Evolutionary conservation across 2,888 invertebrate species (phyloP).

Genomic region (Aphrophora alni): DNA sequence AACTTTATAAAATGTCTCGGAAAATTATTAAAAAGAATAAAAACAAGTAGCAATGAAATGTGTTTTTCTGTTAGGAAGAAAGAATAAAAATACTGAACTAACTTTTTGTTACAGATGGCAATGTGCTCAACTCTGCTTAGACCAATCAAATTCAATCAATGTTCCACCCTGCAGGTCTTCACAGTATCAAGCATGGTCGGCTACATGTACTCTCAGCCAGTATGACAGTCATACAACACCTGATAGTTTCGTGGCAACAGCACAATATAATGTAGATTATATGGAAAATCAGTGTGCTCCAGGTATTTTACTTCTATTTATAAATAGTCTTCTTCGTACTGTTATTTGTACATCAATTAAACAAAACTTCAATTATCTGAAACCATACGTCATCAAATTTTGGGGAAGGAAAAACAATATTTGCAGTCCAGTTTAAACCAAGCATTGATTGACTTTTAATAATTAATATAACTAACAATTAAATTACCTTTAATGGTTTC

Average conservation of each 20-base stretch:
- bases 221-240: conserved; percentile 78
- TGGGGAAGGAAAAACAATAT: no score
- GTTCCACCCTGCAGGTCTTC: conserved; percentile 61
- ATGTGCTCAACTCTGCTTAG: conserved; percentile 67
- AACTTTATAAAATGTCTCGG: neutral
- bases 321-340: no score
- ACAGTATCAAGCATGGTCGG: conserved; percentile 58
- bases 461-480: no score
- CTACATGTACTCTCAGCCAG: conserved; percentile 71
- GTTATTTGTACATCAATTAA: no score
- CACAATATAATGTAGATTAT: conserved; percentile 78
- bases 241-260: conserved; percentile 73
- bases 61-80: no score
- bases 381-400: no score
- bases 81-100: neutral
- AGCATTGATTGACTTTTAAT: no score
- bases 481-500: no score
- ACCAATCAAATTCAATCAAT: conserved; percentile 16
- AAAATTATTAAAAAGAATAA: neutral
- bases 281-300: conserved; percentile 79
- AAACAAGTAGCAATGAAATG: neutral
- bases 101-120: conserved; percentile 52
- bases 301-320: conserved; percentile 15
- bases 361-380: no score
- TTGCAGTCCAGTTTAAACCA: no score